A percentile compares a stretch with the other conserved stretches of the same genome.
These are phyloP conservation scores for Apteryx mantelli DNA, from an alignment of 2,113 vertebrate genomes.

Conservation along the genomic window DNA sequence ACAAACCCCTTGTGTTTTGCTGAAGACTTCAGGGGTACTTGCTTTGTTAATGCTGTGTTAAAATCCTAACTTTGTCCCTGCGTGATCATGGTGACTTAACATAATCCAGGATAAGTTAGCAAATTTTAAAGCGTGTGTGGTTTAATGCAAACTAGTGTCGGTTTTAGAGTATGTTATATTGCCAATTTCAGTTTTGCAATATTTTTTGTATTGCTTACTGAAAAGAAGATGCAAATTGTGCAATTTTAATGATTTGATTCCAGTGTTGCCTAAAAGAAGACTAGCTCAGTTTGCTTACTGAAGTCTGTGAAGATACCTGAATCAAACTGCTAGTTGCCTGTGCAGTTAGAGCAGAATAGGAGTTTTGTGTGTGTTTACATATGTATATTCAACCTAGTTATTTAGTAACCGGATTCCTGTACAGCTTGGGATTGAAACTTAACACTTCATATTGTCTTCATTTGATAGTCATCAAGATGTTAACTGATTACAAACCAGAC, in stretches of 20 bases:
- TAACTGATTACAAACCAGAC: not conserved
- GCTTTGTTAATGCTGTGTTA: not conserved
- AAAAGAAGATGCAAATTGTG: not conserved
- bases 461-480: not conserved
- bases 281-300: not conserved
- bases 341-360: not conserved
- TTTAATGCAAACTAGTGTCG: not conserved
- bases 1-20: not conserved
- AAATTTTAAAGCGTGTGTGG: not conserved
- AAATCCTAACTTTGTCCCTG: not conserved
- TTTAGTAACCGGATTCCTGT: not conserved
- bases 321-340: not conserved
- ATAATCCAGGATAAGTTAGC: not conserved
- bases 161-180: not conserved
- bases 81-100: not conserved
- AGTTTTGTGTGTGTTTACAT: too few species aligned
- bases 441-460: accelerated
- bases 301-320: not conserved
- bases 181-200: not conserved
- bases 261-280: not conserved
- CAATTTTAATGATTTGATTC: not conserved
- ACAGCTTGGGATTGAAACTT: not conserved
- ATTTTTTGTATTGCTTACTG: not conserved
- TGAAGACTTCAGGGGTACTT: not conserved
- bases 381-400: too few species aligned